Evolutionary conservation across 2,113 vertebrate species (phyloP).

Genomic region (Grammomys surdaster): DNA sequence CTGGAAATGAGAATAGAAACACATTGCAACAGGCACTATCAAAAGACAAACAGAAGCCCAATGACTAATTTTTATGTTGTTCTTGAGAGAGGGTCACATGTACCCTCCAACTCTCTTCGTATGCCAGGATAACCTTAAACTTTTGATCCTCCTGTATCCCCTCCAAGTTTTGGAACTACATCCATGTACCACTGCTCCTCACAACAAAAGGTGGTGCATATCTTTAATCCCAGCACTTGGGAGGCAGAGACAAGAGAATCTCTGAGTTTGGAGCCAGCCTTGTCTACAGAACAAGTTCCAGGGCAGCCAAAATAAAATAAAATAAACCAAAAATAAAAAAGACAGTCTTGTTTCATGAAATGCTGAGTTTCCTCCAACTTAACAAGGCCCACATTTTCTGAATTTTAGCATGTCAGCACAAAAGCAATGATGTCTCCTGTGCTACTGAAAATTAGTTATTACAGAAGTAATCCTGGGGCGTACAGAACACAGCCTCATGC

Average conservation of each 20-base stretch:
- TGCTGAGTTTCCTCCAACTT: neutral
- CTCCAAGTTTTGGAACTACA: neutral
- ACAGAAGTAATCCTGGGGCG: too few species aligned
- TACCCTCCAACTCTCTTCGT: neutral
- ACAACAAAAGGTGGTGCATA: neutral
- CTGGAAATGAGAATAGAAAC: neutral
- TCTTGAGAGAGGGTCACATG: neutral
- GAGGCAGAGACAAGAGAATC: neutral
- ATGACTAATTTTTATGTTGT: neutral
- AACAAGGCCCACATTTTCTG: neutral
- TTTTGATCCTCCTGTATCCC: neutral
- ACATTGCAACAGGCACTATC: neutral
- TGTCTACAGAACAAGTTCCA: neutral
- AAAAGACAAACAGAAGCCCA: neutral
- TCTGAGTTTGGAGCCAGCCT: neutral
- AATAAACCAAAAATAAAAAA: neutral
- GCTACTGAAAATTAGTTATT: neutral
- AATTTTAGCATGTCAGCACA: neutral
- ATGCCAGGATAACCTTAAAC: neutral
- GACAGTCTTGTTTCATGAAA: neutral
- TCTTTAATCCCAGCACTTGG: neutral
- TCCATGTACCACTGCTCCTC: neutral
- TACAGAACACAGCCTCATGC: neutral
- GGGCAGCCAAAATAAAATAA: neutral
- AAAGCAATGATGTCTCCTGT: neutral